A percentile compares a stretch with the other conserved stretches of the same genome.
Evolutionary conservation across 2,113 vertebrate species (phyloP).

Genomic region (Myxocyprinus asiaticus): DNA sequence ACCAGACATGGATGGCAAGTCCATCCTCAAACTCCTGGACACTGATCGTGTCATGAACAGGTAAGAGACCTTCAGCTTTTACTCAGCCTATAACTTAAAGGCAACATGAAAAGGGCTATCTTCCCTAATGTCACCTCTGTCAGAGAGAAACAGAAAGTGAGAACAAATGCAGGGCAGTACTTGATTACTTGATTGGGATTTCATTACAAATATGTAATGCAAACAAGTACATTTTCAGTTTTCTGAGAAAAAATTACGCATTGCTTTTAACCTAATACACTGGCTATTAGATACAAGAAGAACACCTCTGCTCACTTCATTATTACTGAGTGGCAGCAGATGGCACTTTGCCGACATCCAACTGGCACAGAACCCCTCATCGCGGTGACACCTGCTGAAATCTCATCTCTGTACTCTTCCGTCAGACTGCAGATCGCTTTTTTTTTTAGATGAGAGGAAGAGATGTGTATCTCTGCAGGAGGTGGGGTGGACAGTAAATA

Average conservation of each 20-base stretch:
- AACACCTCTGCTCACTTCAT: not conserved
- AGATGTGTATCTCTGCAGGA: constrained; percentile 23
- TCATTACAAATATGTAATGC: too few species aligned
- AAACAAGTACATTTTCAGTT: too few species aligned
- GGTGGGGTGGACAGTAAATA: not conserved
- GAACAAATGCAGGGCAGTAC: too few species aligned
- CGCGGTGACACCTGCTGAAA: constrained; percentile 30
- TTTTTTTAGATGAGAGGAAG: constrained; percentile 21
- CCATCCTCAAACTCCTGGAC: constrained; percentile 88
- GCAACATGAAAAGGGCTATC: too few species aligned
- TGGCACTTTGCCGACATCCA: not conserved
- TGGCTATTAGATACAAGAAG: not conserved
- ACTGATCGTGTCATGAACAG: constrained; percentile 85
- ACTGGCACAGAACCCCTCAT: constrained; percentile 18
- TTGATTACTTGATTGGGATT: too few species aligned
- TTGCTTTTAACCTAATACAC: not conserved
- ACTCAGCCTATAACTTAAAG: too few species aligned
- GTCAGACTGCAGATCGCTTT: constrained; percentile 7
- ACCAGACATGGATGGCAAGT: constrained; percentile 94
- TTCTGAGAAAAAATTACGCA: not conserved
- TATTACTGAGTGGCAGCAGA: constrained; percentile 15
- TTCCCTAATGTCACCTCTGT: too few species aligned
- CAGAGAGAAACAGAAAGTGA: too few species aligned
- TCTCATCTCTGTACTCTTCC: constrained; percentile 8
- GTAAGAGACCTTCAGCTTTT: constrained; percentile 60